These are phyloP conservation scores for Maconellicoccus hirsutus DNA, from an alignment of 1,140 invertebrate species.

Conservation along the genomic window DNA sequence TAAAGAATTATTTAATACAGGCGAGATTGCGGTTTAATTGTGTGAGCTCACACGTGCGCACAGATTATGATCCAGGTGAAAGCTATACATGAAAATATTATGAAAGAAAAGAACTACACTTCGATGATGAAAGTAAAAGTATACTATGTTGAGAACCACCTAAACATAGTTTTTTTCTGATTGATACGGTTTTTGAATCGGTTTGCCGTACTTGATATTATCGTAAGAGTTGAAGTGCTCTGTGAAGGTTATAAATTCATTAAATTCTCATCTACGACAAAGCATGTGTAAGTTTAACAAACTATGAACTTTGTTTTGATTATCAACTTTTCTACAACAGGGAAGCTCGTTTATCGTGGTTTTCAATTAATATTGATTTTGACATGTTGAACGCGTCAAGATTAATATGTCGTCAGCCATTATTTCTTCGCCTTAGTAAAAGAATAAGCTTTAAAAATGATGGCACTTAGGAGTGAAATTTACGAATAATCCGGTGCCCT, in stretches of 20 bases:
- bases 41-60: too few relatives aligned
- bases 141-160: background rate
- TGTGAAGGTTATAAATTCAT: background rate
- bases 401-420: too few relatives aligned
- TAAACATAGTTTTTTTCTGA: background rate
- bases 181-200: background rate
- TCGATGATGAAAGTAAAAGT: background rate
- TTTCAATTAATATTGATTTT: too few relatives aligned
- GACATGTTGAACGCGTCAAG: too few relatives aligned
- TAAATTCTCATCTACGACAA: background rate
- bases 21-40: too few relatives aligned
- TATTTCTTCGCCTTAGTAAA: too few relatives aligned
- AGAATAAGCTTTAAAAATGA: too few relatives aligned
- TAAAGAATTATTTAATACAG: too few relatives aligned
- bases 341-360: too few relatives aligned
- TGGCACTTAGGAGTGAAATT: background rate
- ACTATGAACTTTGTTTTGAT: background rate
- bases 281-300: background rate
- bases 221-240: background rate
- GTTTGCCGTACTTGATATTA: background rate
- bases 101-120: too few relatives aligned
- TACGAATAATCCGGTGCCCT: background rate
- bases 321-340: background rate
- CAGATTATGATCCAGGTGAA: too few relatives aligned
- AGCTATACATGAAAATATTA: too few relatives aligned